phyloP scores from a whole-genome alignment of 2,888 invertebrate species.

The Scaeva pyrastri region DNA sequence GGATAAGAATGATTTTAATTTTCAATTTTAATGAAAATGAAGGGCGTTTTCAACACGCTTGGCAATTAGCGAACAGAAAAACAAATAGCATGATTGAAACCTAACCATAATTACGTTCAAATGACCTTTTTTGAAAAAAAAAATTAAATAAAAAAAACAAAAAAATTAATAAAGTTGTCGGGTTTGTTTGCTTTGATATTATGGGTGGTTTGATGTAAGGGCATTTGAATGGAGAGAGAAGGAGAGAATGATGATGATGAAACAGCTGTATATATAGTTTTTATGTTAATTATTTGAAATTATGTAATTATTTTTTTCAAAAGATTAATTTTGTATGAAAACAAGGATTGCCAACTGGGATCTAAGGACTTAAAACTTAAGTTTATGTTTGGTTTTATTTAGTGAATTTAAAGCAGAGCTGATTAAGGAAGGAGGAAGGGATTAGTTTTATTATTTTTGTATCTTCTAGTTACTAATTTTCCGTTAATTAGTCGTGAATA shows the following conservation, averaged over 20 bases:
- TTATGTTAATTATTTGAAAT: not conserved
- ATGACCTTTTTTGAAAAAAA: conserved; percentile 13
- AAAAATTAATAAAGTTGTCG: not conserved
- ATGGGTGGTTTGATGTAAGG: not conserved
- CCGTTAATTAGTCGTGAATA: too few relatives aligned
- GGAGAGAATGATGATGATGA: not conserved
- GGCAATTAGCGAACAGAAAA: conserved; percentile 28
- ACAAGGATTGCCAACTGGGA: too few relatives aligned
- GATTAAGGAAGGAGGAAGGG: too few relatives aligned
- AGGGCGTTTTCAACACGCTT: conserved; percentile 20
- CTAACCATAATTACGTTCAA: conserved; percentile 16
- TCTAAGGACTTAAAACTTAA: too few relatives aligned
- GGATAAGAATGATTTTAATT: conserved; percentile 22
- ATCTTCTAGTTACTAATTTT: too few relatives aligned
- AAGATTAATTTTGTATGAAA: not conserved
- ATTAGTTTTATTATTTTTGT: too few relatives aligned
- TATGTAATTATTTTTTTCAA: not conserved
- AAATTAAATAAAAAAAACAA: not conserved
- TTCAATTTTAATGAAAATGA: conserved; percentile 41
- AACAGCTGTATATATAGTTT: not conserved
- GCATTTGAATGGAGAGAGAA: not conserved
- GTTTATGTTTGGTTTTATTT: too few relatives aligned
- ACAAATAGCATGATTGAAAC: conserved; percentile 24
- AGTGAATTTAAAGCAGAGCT: too few relatives aligned
- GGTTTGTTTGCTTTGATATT: conserved; percentile 11